These are phyloP conservation scores for Ursus arctos DNA, from an alignment of 2,113 vertebrate genomes.

Conservation along the genomic window DNA sequence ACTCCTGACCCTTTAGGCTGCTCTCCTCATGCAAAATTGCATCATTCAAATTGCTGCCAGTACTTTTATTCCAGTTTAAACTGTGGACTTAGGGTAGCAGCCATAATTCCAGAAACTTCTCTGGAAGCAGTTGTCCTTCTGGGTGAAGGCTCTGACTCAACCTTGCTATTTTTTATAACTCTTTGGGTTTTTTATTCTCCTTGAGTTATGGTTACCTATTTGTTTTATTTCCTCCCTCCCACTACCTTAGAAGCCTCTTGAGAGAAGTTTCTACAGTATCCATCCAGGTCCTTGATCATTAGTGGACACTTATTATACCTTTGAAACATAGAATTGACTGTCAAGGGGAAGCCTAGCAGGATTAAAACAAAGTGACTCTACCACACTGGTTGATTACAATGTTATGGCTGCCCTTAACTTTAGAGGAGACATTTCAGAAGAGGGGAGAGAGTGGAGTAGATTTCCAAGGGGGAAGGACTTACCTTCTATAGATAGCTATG, in stretches of 20 bases:
- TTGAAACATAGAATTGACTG: slow-evolving; percentile 45
- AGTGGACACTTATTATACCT: not conserved
- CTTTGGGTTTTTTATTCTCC: not conserved
- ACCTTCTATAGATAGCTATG: not conserved
- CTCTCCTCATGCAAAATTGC: not conserved
- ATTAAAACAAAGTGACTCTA: slow-evolving; percentile 23
- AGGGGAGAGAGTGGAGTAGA: not conserved
- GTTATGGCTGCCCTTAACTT: not conserved
- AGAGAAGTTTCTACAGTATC: slow-evolving; percentile 4
- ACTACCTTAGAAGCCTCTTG: not conserved
- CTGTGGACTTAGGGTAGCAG: not conserved
- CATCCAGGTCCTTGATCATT: not conserved
- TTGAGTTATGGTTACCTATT: not conserved
- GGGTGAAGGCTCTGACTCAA: not conserved
- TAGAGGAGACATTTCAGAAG: not conserved
- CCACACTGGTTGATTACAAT: not conserved
- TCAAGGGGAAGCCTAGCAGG: not conserved
- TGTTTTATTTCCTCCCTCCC: slow-evolving; percentile 28
- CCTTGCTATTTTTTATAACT: not conserved
- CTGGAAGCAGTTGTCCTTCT: not conserved
- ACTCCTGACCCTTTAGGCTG: not conserved
- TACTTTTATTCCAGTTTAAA: slow-evolving; percentile 34
- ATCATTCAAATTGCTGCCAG: slow-evolving; percentile 15
- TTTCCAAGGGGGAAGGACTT: not conserved
- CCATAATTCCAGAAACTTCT: slow-evolving; percentile 44